phyloP scores from a whole-genome alignment of 2,113 vertebrate genomes.

The Lamprologus speciosus region DNA sequence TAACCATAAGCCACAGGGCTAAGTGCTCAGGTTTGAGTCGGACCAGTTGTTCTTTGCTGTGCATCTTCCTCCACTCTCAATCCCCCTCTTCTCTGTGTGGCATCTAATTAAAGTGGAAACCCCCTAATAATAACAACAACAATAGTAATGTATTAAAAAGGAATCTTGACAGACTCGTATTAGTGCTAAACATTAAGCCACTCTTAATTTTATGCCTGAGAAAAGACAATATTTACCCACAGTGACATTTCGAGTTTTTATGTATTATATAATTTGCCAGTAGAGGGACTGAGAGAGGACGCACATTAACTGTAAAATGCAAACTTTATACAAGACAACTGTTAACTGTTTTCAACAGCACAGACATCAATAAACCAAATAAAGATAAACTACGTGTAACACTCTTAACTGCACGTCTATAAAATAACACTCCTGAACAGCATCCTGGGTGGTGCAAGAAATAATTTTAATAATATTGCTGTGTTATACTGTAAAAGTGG shows the following conservation, averaged over 20 bases:
- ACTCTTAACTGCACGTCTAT: background rate
- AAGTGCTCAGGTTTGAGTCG: background rate
- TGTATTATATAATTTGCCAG: background rate
- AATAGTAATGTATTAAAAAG: background rate
- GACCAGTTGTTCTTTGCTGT: background rate
- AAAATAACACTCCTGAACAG: background rate
- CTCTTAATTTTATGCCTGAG: background rate
- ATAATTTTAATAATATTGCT: background rate
- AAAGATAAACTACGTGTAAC: background rate
- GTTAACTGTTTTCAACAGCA: background rate
- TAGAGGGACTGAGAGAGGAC: background rate
- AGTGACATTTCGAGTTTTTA: background rate
- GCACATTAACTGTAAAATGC: background rate
- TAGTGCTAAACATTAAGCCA: background rate
- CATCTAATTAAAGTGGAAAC: background rate
- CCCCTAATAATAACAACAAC: background rate
- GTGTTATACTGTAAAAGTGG: background rate
- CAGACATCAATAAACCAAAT: background rate
- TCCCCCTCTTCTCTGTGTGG: background rate
- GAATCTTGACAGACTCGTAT: background rate
- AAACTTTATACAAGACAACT: background rate
- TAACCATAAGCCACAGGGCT: background rate
- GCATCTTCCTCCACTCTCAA: background rate
- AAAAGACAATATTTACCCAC: background rate
- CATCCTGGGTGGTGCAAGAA: background rate